Evolutionary conservation across 2,113 vertebrate genomes (phyloP).

Genomic region (Pterocles orientalis): DNA sequence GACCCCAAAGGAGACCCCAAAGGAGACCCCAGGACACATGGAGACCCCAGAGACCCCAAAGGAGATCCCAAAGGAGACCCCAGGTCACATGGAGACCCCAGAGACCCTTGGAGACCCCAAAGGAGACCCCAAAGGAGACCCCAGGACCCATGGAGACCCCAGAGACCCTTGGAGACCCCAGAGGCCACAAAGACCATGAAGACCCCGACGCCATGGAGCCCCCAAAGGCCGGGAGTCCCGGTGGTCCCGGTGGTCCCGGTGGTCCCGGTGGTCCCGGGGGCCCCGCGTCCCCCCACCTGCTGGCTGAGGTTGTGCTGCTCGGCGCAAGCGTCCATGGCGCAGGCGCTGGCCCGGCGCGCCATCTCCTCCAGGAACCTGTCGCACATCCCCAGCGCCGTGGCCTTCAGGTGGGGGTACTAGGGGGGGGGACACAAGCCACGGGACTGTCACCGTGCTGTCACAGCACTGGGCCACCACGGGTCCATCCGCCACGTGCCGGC

Average conservation of each 20-base stretch:
- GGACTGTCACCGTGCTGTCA: too few relatives aligned
- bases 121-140: neutral
- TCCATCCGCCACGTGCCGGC: neutral
- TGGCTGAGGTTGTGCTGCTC: constrained; percentile 90
- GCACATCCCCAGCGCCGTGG: constrained; percentile 79
- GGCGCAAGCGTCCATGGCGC: constrained; percentile 86
- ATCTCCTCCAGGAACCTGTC: constrained; percentile 89
- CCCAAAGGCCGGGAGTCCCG: neutral
- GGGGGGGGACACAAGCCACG: neutral
- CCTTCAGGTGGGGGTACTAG: constrained; percentile 81
- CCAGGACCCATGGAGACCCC: neutral
- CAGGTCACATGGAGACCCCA: too few relatives aligned
- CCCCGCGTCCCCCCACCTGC: constrained; percentile 63
- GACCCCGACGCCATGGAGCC: neutral
- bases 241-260: too few relatives aligned
- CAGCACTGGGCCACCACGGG: neutral
- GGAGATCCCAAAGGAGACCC: too few relatives aligned
- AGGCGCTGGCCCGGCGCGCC: constrained; percentile 79
- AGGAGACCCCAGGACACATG: too few relatives aligned
- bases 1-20: too few relatives aligned
- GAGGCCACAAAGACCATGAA: neutral
- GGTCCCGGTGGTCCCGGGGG: too few relatives aligned
- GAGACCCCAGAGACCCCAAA: too few relatives aligned
- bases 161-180: too few relatives aligned
- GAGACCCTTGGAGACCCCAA: neutral